phyloP scores from a whole-genome alignment of 2,888 invertebrate genomes.

The Mystacides longicornis region DNA sequence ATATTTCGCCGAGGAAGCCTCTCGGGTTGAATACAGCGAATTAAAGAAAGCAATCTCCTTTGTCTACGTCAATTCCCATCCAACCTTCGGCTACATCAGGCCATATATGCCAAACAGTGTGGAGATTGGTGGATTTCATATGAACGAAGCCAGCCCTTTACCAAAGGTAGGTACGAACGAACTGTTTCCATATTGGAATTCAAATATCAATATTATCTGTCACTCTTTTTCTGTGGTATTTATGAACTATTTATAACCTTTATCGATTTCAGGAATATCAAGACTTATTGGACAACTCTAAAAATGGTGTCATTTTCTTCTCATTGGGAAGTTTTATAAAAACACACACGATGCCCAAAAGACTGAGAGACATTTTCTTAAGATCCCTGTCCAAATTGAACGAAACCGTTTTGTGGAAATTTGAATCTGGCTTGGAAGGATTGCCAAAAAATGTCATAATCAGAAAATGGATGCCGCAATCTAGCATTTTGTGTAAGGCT shows the following conservation, averaged over 20 bases:
- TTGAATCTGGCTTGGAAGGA: slow-evolving; percentile 23
- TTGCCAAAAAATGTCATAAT: background rate
- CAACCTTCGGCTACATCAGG: background rate
- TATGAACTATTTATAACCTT: background rate
- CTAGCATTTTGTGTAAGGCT: slow-evolving; percentile 13
- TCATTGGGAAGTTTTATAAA: background rate
- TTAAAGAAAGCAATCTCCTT: background rate
- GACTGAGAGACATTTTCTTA: background rate
- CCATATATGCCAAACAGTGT: background rate
- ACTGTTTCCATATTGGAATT: background rate
- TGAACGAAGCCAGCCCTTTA: background rate
- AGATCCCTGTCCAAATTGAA: background rate
- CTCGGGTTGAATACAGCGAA: background rate
- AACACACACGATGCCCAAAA: background rate
- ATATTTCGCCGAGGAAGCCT: slow-evolving; percentile 1
- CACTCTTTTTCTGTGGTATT: background rate
- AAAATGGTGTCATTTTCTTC: background rate
- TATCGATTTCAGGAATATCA: background rate
- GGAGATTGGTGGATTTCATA: background rate
- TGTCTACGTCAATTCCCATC: background rate
- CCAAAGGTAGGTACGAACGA: background rate
- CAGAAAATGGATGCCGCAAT: background rate
- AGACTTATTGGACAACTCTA: background rate
- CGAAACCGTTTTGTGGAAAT: slow-evolving; percentile 4
- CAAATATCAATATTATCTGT: background rate